Evolutionary conservation across 2,113 vertebrate genomes (phyloP), one percentile per base, ranked within the genome.

Genomic region (Sceloporus undulatus): DNA sequence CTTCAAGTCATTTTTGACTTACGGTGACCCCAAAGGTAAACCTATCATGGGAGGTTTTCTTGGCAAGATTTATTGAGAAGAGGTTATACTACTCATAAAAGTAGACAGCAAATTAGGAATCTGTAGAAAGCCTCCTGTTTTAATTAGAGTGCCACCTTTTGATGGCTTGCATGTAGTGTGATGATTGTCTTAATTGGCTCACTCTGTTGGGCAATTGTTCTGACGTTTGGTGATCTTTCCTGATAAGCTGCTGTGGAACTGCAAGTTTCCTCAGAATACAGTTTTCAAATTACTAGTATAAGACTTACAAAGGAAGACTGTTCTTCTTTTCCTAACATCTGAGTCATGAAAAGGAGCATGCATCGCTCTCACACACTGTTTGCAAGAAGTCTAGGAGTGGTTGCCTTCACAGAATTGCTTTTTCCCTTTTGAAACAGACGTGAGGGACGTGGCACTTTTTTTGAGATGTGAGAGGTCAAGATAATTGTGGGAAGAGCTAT

Each of bases 351-450:
- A 42, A 94, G 91, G 0, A 88, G 92, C 82, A 9, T 84, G 86
- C 86, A 92, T 94, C 91, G 0, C 84, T 93, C 92, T 38, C 71
- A 74, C 14, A 94, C 92, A 91, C 93, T 91, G 91, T 91, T 91
- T 10, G 54, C 94, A 94, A 94, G 94, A 94, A 93, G 94, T 93
- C 94, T 91, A 59, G 92, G 94, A 94, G 91, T 92, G 88, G 93
- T 93, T 91, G 91, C 91, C 93, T 93, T 27, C 25, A 93, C 71
- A 94, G 93, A 94, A 91, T 91, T 94, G 90, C 82, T 48, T 90
- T 54, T 21, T 48, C 84, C 75, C 70, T 91, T 91, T 59, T 84
- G 5, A 87, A 90, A 80, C 77, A 90, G 90, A 89, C 29, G 9
- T 77, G n/a, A 71, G 70, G 29, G 70, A 71, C 27, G 1, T 48